Conservation (phyloP, 2,888 invertebrate genomes). For the Pristionchus japonicus region DNA sequence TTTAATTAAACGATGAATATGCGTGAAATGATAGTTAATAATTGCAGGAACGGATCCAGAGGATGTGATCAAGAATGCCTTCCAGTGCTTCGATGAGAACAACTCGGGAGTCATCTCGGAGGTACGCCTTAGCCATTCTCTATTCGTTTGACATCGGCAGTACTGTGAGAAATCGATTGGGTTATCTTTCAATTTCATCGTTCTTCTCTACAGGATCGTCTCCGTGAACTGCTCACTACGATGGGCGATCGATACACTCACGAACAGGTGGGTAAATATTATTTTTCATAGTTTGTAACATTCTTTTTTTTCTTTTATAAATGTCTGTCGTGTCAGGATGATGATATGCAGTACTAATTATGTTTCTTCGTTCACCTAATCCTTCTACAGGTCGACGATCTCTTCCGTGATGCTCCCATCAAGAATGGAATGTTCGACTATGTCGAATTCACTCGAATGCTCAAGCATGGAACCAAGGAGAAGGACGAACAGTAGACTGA, state of each 20-base stretch:
- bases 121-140: not conserved
- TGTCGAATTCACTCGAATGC: conserved; percentile 96
- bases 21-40: not conserved
- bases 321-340: not conserved
- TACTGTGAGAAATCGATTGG: not conserved
- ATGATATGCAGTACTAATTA: no score
- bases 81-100: conserved; percentile 98
- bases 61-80: conserved; percentile 93
- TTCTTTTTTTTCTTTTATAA: not conserved
- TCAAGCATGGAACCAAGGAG: conserved; percentile 99
- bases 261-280: conserved; percentile 67
- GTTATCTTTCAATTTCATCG: not conserved
- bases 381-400: conserved; percentile 86
- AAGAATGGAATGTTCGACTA: conserved; percentile 93
- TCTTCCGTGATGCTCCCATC: conserved; percentile 98
- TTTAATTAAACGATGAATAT: not conserved
- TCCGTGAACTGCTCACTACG: conserved; percentile 93
- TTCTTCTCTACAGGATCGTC: conserved; percentile 82
- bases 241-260: conserved; percentile 82
- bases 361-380: not conserved
- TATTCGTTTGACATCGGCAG: not conserved
- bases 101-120: conserved; percentile 84
- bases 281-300: no score
- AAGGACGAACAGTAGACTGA: conserved; percentile 84
- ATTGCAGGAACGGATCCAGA: conserved; percentile 87